Base-by-base conservation (phyloP, 2,797 vertebrate species). In the Triplophysa yarkandensis region DNA sequence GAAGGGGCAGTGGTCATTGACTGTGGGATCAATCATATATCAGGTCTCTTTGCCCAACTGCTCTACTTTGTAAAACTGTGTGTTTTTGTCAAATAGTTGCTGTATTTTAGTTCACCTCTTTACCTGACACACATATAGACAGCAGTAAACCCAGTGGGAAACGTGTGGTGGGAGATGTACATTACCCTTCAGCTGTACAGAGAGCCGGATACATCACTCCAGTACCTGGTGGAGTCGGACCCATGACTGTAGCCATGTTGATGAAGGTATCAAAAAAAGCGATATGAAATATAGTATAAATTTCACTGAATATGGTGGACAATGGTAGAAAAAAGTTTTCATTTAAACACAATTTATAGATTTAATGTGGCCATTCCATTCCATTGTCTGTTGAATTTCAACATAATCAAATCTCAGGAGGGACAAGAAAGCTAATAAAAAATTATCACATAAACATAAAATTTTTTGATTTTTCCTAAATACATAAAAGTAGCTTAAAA, bases 181-280 rank as follows among this genome's bases (percentile, higher is more conserved):
- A 94, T 0, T 98, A 94, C 19, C 23, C 19, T 0, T 90, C 94
- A 21, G 95, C 95, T 80, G 92, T 89, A 85, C 91, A 95, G 83
- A 92, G 85, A 64, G 95, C 96, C 0, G 89, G 90, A 21, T 96
- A 90, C 82, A 95, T 98, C 85, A 98, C 96, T 0, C 96, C 96
- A 0, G 96, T 98, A 9, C 96, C 96, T 1, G 96, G 96, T 1
- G 96, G 96, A 0, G 96, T 98, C 13, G 96, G 96, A 32, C 96
- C 96, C 0, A 98, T 98, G 96, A 98, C 96, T 0, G 97, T 98
- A 63, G 96, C 94, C 19, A 98, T 98, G 96, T 85, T 98, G 6
- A 98, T 98, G 95, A 91, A 98, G 93, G 95, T 94, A 44, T 17
- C 6, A 13, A 21, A 55, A 54, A 68, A 70, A 58, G 27, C 32